phyloP scores from a whole-genome alignment of 2,888 invertebrate species.

The Hemicrepidius hirtus region DNA sequence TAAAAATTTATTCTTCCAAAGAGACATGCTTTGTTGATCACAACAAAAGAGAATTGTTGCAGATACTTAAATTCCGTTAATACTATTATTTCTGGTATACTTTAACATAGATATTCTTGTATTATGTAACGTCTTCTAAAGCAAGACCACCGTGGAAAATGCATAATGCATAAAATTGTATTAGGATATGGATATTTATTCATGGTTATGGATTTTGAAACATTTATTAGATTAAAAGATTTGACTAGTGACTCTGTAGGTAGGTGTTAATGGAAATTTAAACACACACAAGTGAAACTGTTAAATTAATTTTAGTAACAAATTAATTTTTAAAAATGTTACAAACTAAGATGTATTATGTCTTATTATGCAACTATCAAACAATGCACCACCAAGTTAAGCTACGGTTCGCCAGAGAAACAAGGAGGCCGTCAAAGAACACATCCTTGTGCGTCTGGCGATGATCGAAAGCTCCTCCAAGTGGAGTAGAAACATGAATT shows the following conservation, averaged over 20 bases:
- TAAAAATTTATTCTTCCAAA: neutral
- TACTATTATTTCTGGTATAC: slow-evolving; percentile 14
- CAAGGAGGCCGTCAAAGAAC: slow-evolving; percentile 23
- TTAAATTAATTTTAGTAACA: no score
- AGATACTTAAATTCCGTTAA: neutral
- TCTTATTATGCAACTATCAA: neutral
- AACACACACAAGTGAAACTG: no score
- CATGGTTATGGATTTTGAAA: no score
- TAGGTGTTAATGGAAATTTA: no score
- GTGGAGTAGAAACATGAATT: slow-evolving; percentile 65
- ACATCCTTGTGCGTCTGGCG: slow-evolving; percentile 46
- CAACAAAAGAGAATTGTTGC: slow-evolving; percentile 6
- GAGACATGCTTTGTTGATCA: neutral
- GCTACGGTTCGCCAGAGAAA: slow-evolving; percentile 1
- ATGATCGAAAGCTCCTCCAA: slow-evolving; percentile 64
- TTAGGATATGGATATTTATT: no score
- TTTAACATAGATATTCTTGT: neutral
- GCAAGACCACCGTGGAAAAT: neutral
- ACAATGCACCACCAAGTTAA: neutral
- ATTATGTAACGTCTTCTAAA: neutral
- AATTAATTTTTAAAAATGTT: no score
- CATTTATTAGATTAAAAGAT: no score
- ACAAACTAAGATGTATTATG: no score
- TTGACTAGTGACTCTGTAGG: no score
- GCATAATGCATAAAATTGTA: no score